Conservation (phyloP, 2,888 invertebrate species). For the Agrotis segetum region DNA sequence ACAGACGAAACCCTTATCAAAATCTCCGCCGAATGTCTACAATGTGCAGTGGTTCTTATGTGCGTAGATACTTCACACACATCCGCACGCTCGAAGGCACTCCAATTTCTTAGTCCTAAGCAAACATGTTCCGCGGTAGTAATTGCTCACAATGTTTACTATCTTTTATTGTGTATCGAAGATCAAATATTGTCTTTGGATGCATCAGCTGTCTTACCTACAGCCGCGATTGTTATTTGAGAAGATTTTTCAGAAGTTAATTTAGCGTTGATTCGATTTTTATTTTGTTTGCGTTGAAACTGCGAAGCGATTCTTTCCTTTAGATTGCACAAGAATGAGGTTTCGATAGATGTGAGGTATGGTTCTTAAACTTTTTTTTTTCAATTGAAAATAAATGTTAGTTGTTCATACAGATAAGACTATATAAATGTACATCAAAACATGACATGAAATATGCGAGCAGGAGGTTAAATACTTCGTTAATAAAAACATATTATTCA, state of each 20-base stretch:
- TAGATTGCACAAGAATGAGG: slow-evolving; percentile 52
- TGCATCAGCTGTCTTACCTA: slow-evolving; percentile 88
- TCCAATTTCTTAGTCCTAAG: slow-evolving; percentile 90
- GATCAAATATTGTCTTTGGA: slow-evolving; percentile 89
- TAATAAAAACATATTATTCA: slow-evolving; percentile 20
- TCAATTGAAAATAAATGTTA: too few relatives aligned
- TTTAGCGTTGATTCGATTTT: slow-evolving; percentile 84
- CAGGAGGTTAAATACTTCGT: not conserved
- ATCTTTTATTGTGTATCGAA: slow-evolving; percentile 90
- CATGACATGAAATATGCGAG: not conserved
- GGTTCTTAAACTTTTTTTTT: not conserved
- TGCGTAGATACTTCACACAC: slow-evolving; percentile 83
- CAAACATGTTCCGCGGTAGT: slow-evolving; percentile 89
- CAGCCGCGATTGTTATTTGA: slow-evolving; percentile 83
- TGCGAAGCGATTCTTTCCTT: slow-evolving; percentile 52
- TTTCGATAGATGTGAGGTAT: slow-evolving; percentile 3
- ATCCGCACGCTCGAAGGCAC: slow-evolving; percentile 88
- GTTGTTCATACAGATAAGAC: not conserved
- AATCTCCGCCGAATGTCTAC: slow-evolving; percentile 50
- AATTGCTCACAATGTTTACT: slow-evolving; percentile 89
- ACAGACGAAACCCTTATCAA: slow-evolving; percentile 56
- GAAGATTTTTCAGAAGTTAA: slow-evolving; percentile 80
- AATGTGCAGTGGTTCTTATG: slow-evolving; percentile 56
- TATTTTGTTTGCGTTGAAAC: slow-evolving; percentile 65
- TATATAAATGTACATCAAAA: not conserved